phyloP scores from a whole-genome alignment of 2,888 invertebrate genomes.

The Drosophila sordidula region DNA sequence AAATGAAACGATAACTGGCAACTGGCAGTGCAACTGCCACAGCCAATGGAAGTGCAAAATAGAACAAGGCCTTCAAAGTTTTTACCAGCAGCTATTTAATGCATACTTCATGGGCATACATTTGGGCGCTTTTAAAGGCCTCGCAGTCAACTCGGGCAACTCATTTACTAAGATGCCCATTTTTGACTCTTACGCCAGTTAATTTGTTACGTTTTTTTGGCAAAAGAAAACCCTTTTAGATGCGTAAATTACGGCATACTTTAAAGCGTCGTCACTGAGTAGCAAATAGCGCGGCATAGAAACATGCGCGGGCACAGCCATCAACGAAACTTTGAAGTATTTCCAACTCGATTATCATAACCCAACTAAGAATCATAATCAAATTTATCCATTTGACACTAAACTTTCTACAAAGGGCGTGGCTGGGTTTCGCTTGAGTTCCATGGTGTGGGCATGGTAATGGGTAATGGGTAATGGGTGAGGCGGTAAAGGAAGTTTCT shows the following conservation, averaged over 20 bases:
- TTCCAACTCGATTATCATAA: conserved; percentile 79
- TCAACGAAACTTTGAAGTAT: conserved; percentile 71
- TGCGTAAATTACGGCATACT: conserved; percentile 31
- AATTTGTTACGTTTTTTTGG: conserved; percentile 18
- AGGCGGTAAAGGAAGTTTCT: conserved; percentile 11
- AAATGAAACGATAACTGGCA: conserved; percentile 30
- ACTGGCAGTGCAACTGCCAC: conserved; percentile 9
- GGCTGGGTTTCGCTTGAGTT: background rate
- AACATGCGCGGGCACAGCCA: conserved; percentile 25
- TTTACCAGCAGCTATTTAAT: conserved; percentile 54
- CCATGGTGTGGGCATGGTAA: background rate
- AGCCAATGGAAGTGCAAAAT: background rate
- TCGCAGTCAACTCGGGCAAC: conserved; percentile 8
- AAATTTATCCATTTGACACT: conserved; percentile 78
- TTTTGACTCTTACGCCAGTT: conserved; percentile 26
- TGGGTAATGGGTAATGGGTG: background rate
- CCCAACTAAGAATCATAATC: conserved; percentile 76
- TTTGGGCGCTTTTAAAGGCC: conserved; percentile 14
- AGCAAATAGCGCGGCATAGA: conserved; percentile 17
- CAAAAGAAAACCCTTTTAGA: conserved; percentile 35
- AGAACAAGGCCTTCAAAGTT: background rate
- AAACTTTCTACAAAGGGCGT: conserved; percentile 59
- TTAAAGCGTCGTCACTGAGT: conserved; percentile 20
- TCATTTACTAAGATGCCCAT: conserved; percentile 15
- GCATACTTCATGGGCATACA: conserved; percentile 57